These are phyloP conservation scores for Malaclemys terrapin DNA, from an alignment of 2,113 vertebrate species.

Conservation along the genomic window DNA sequence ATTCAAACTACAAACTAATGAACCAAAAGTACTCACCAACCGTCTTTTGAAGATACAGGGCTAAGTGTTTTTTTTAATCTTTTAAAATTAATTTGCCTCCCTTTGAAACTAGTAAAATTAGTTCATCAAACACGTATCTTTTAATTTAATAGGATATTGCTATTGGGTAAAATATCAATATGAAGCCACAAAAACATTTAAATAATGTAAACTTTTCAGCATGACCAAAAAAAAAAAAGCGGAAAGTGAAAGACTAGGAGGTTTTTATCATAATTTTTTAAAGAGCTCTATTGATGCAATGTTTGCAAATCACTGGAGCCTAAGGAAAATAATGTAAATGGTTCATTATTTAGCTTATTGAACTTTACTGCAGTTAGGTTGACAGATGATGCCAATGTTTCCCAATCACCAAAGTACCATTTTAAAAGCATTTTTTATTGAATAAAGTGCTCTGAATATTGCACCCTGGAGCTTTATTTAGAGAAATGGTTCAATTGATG, in stretches of 20 bases:
- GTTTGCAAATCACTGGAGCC: conserved; percentile 80
- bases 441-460: conserved; percentile 84
- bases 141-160: conserved; percentile 31
- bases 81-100: background rate
- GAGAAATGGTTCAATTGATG: conserved; percentile 81
- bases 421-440: conserved; percentile 86
- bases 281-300: conserved; percentile 82
- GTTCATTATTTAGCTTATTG: conserved; percentile 86
- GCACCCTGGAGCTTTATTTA: conserved; percentile 84
- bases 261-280: conserved; percentile 90
- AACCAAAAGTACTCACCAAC: background rate
- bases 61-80: conserved; percentile 18
- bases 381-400: conserved; percentile 81
- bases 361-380: conserved; percentile 82
- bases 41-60: background rate
- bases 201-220: conserved; percentile 46
- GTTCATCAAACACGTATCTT: background rate
- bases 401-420: conserved; percentile 80
- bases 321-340: conserved; percentile 83
- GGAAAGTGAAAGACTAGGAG: conserved; percentile 68
- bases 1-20: background rate
- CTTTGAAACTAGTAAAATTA: conserved; percentile 31
- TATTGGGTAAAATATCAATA: conserved; percentile 40
- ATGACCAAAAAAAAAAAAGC: conserved; percentile 43
- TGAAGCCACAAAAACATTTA: conserved; percentile 40